Conservation (phyloP, 2,888 invertebrate genomes). For the Pollenia labialis region DNA sequence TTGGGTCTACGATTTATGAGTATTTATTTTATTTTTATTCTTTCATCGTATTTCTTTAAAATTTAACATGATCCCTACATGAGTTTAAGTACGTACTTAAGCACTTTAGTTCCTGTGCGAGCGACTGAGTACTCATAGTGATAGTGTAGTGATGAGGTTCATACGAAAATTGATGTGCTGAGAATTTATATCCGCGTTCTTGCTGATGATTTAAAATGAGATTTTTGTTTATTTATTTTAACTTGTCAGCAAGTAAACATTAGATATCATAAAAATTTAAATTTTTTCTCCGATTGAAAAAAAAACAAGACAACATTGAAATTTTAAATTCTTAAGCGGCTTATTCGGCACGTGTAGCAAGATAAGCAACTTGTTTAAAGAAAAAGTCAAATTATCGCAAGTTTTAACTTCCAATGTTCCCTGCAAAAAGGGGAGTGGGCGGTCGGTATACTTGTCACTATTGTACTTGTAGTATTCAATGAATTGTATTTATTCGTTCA, state of each 20-base stretch:
- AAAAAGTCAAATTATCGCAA: slow-evolving; percentile 26
- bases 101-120: slow-evolving; percentile 6
- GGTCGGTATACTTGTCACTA: too few species aligned
- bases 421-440: neutral
- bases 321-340: slow-evolving; percentile 31
- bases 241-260: slow-evolving; percentile 28
- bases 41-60: slow-evolving; percentile 52
- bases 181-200: slow-evolving; percentile 1
- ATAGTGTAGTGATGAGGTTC: slow-evolving; percentile 20
- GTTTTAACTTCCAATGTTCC: slow-evolving; percentile 35
- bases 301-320: neutral
- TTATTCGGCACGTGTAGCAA: slow-evolving; percentile 59
- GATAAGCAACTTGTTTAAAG: slow-evolving; percentile 16
- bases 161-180: neutral
- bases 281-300: neutral
- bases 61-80: slow-evolving; percentile 63
- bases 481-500: neutral
- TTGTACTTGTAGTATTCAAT: neutral
- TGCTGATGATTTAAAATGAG: slow-evolving; percentile 11
- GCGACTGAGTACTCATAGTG: neutral
- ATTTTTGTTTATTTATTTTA: slow-evolving; percentile 36
- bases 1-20: slow-evolving; percentile 57
- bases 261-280: slow-evolving; percentile 4
- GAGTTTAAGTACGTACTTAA: slow-evolving; percentile 47
- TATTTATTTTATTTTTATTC: slow-evolving; percentile 27